Conservation (phyloP, 2,888 invertebrate genomes). For the Dorcus hopei region DNA sequence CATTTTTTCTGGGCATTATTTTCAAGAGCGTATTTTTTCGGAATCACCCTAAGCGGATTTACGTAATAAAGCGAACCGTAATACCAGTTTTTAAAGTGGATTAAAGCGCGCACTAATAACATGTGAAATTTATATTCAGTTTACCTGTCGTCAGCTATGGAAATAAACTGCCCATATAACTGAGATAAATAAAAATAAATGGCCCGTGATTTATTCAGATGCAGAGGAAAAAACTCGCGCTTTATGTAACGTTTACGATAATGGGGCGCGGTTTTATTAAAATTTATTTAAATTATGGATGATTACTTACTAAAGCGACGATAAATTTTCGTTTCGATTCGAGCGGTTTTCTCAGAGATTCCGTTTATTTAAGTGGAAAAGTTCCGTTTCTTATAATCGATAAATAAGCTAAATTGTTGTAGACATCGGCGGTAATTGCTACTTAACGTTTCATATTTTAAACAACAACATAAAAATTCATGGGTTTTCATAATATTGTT, state of each 20-base stretch:
- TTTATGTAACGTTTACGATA: slow-evolving; percentile 6
- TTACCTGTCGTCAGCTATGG: slow-evolving; percentile 11
- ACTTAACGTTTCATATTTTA: too few species aligned
- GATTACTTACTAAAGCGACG: slow-evolving; percentile 11
- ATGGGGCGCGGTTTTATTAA: slow-evolving; percentile 15
- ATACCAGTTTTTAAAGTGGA: slow-evolving; percentile 11
- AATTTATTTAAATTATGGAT: slow-evolving; percentile 18
- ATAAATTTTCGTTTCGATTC: slow-evolving; percentile 1
- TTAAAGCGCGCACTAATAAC: slow-evolving; percentile 11
- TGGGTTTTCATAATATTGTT: too few species aligned
- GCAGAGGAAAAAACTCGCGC: background rate
- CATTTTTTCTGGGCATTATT: too few species aligned
- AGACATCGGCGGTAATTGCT: too few species aligned
- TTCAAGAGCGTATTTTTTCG: too few species aligned
- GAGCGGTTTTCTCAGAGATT: too few species aligned
- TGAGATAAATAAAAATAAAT: slow-evolving; percentile 11
- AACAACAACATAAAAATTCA: too few species aligned
- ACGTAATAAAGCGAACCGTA: slow-evolving; percentile 3
- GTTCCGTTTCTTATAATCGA: too few species aligned
- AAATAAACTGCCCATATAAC: slow-evolving; percentile 3
- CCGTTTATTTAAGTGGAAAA: too few species aligned
- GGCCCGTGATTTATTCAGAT: slow-evolving; percentile 2
- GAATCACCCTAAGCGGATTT: slow-evolving; percentile 14
- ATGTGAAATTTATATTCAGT: background rate
- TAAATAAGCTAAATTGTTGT: too few species aligned